Percentiles rank a stretch among this genome's conserved stretches.
phyloP scores from a whole-genome alignment of 2,888 invertebrate species.

The Bombylius major region DNA sequence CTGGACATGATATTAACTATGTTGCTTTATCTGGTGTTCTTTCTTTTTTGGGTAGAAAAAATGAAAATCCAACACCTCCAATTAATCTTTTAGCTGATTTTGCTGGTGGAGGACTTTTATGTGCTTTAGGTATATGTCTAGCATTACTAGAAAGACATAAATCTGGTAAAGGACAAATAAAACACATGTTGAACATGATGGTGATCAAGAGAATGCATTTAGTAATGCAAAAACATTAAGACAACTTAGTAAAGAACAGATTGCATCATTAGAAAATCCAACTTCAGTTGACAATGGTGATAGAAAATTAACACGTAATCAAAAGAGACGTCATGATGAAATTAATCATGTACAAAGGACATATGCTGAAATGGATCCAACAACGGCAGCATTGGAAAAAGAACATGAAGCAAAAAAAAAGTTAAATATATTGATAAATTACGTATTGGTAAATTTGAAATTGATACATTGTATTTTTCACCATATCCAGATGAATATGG shows the following conservation, averaged over 20 bases:
- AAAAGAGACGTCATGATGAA: conserved; percentile 94
- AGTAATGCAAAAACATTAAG: conserved; percentile 27
- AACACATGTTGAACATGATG: too few species aligned
- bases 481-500: too few species aligned
- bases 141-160: too few species aligned
- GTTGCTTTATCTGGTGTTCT: too few species aligned
- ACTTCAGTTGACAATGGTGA: conserved; percentile 57
- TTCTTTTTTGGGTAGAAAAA: too few species aligned
- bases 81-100: too few species aligned
- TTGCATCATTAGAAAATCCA: conserved; percentile 22
- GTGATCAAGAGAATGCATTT: too few species aligned
- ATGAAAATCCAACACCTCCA: too few species aligned
- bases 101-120: too few species aligned
- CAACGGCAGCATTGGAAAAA: conserved; percentile 92
- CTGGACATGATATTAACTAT: too few species aligned
- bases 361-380: conserved; percentile 93
- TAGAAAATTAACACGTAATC: conserved; percentile 88
- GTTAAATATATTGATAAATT: conserved; percentile 41
- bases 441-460: conserved; percentile 89
- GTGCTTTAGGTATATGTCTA: too few species aligned
- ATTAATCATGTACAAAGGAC: conserved; percentile 97
- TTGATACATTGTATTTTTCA: conserved; percentile 98
- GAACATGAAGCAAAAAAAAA: conserved; percentile 80
- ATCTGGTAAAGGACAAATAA: too few species aligned
- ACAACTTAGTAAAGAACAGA: conserved; percentile 23